Base-by-base conservation (phyloP, 2,888 invertebrate species). In the Leucophenga maculata region DNA sequence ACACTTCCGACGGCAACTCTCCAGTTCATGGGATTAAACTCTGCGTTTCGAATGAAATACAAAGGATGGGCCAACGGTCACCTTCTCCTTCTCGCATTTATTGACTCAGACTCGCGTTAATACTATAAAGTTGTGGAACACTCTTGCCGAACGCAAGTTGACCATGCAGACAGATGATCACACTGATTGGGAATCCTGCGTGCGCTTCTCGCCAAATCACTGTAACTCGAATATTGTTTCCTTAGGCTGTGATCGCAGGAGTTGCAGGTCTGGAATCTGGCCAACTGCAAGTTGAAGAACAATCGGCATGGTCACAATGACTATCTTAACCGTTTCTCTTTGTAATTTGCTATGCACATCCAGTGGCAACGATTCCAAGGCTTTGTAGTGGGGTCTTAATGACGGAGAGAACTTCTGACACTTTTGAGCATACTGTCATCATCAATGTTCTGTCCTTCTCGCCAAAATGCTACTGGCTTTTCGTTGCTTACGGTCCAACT, bases 1-100 rank as follows among this genome's bases (percentile, higher is more conserved):
- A 97, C 79, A 92, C 98, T 22, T 97, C 98, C 68, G 99, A 99
- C 90, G 99, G 99, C 76, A 98, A 98, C 91, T 99, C 55, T 98
- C 98, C 72, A 98, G 99, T 67, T 99, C 98, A 0, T 99, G 99
- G 99, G 99, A 99, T 91, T 97, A 97, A 90, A 98, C 98, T 68
- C 93, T 98, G 88, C 94, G 97, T 87, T 99, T 99, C 89, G 97
- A 97, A 92, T 98, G 97, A 89, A 99, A 99, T 92, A 97, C 96
- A 85, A 98, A 98, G 94, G 99, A 99, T 92, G 99, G 99, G 54
- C 91, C 99, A 86, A 98, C 98, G 76, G 99, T 99, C 79, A 99
- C 99, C 16, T 99, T 99, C 91, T 98, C 98, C 98, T 86, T 99
- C 99, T 90, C 98, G 98, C 78, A 99, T 98, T 65, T 98, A n/a